These are phyloP conservation scores for Todus mexicanus DNA, from an alignment of 2,797 vertebrate species.

Conservation along the genomic window DNA sequence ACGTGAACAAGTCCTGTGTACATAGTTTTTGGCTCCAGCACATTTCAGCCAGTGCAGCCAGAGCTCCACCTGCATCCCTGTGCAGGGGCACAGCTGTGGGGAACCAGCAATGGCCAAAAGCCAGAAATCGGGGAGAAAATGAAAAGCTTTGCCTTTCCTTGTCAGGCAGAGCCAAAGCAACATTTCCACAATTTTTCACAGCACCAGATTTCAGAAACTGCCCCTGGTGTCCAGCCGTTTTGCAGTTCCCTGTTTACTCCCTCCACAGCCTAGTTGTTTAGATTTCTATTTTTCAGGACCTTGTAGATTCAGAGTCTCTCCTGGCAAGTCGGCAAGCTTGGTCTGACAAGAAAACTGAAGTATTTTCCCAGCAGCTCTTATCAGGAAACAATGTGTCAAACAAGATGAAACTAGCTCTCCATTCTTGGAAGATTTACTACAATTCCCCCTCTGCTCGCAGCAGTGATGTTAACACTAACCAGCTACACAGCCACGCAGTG, in stretches of 20 bases:
- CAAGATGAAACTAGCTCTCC: constrained; percentile 62
- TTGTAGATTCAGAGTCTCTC: constrained; percentile 24
- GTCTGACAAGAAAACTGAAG: constrained; percentile 59
- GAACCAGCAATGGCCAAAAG: background rate
- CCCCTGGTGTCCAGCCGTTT: background rate
- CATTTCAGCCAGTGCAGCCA: background rate
- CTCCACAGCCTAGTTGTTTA: background rate
- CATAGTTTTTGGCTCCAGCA: background rate
- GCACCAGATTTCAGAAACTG: background rate
- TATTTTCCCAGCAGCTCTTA: constrained; percentile 71
- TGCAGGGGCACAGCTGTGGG: background rate
- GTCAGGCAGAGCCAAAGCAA: background rate
- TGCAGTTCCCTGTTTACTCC: background rate
- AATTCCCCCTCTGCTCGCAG: constrained; percentile 50
- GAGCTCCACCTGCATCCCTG: background rate
- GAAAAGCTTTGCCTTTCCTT: background rate
- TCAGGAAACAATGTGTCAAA: constrained; percentile 70
- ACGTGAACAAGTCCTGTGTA: background rate
- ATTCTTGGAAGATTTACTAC: constrained; percentile 54
- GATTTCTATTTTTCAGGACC: constrained; percentile 13
- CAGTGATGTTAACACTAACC: constrained; percentile 58
- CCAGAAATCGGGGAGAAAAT: background rate
- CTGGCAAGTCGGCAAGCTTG: background rate
- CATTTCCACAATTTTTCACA: background rate
- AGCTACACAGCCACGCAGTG: background rate